phyloP scores from a whole-genome alignment of 2,797 vertebrate genomes.

The Gorsachius magnificus region DNA sequence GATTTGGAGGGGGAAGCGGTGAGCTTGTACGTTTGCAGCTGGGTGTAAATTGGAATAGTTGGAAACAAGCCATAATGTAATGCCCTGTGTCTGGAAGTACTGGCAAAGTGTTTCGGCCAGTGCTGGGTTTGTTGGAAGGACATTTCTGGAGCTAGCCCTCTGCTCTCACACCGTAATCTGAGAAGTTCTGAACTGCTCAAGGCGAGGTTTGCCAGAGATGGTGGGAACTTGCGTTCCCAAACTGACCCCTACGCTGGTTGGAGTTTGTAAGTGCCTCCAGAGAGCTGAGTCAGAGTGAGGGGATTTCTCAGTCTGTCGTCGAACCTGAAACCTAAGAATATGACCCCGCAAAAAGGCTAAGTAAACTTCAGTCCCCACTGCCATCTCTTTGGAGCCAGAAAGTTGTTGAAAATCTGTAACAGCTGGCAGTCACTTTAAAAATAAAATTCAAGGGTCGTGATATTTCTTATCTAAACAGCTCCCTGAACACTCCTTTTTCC shows the following conservation, averaged over 20 bases:
- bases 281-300: background rate
- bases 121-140: background rate
- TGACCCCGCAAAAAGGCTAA: background rate
- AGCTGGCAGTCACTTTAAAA: background rate
- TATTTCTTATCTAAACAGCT: background rate
- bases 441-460: background rate
- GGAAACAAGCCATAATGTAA: background rate
- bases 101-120: background rate
- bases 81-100: background rate
- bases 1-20: background rate
- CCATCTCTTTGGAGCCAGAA: background rate
- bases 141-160: no score
- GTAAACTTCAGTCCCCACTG: background rate
- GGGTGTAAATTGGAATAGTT: background rate
- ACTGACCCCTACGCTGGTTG: background rate
- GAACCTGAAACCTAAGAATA: background rate
- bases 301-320: background rate
- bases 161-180: background rate
- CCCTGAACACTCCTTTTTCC: background rate
- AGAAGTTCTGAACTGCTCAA: background rate
- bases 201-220: fast-evolving
- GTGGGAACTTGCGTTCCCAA: background rate
- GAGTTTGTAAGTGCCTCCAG: background rate
- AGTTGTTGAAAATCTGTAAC: background rate
- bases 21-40: background rate